Conservation (phyloP, 2,113 vertebrate genomes). For the Saccopteryx bilineata region DNA sequence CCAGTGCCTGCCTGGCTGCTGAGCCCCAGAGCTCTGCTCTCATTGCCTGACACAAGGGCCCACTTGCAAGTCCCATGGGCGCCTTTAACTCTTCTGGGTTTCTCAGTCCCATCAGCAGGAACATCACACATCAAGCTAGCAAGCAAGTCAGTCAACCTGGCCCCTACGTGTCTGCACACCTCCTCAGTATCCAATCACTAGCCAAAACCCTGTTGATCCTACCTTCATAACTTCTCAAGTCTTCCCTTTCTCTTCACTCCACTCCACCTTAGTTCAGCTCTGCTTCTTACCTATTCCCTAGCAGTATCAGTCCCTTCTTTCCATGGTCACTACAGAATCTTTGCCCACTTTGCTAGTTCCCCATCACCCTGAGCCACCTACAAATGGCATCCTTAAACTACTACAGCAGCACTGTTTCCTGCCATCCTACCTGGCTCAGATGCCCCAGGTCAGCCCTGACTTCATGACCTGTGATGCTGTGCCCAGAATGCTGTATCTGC, state of each 20-base stretch:
- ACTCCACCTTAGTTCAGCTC: not conserved
- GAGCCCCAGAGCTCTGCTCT: not conserved
- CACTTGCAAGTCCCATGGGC: not conserved
- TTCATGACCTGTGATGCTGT: not conserved
- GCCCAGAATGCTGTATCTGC: not conserved
- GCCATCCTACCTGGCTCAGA: not conserved
- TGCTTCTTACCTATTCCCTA: not conserved
- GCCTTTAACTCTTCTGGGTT: not conserved
- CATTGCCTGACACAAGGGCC: not conserved
- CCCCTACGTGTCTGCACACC: not conserved
- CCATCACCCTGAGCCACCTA: not conserved
- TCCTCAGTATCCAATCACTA: not conserved
- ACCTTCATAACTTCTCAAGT: not conserved
- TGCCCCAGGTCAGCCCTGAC: not conserved
- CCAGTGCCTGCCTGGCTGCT: not conserved
- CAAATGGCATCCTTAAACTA: not conserved
- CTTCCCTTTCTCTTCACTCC: not conserved
- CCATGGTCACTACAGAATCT: not conserved
- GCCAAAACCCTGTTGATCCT: not conserved
- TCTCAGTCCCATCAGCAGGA: not conserved
- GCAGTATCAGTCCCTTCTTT: not conserved
- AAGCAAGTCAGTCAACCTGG: not conserved
- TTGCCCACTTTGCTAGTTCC: not conserved
- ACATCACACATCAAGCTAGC: not conserved
- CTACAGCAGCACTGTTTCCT: not conserved